Base-by-base conservation (phyloP, 1,140 invertebrate species). In the Formica exsecta region DNA sequence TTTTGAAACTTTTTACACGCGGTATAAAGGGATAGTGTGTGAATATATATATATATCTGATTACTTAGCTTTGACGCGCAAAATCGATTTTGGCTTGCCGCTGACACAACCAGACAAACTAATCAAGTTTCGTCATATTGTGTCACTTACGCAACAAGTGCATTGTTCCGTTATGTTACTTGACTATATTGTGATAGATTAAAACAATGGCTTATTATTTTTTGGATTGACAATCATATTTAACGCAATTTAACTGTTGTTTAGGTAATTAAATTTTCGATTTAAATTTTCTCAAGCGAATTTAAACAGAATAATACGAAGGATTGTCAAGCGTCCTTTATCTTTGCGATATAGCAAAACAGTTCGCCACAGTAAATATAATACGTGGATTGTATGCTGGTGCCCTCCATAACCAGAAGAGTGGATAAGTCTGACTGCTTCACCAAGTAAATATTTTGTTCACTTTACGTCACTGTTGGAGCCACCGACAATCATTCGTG, bases 391-490 rank as follows among this genome's bases (percentile, higher is more conserved):
- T 25, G 29, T 48, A 25, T 48, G 36, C 29, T 59, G 38, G 66
- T 81, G 32, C 25, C 25, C 25, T 44, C 41, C 68, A 74, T 83
- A 83, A 71, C 41, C 32, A 13, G 70, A 80, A 70, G 51, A 85
- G 70, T 54, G 70, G 65, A 83, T 77, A 68, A 62, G 85, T 89
- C 74, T 79, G 91, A 87, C 83, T 81, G 87, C 87, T 77, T 87
- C 89, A 77, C 76, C 86, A 87, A 91, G 90, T 91, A 91, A 93
- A 93, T 92, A 92, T 90, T 93, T 93, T 90, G 87, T 87, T 87
- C 75, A 68, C 86, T 91, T 91, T 87, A 91, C 51, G 84, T 64
- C 77, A 51, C 44, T 87, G 85, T 62, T 54, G 65, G 70, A 76
- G 89, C 59, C 79, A 90, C 80, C 75, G 59, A 79, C 44, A 71